These are phyloP conservation scores for Pseudopipra pipra DNA, from an alignment of 2,113 vertebrate species.

Conservation along the genomic window DNA sequence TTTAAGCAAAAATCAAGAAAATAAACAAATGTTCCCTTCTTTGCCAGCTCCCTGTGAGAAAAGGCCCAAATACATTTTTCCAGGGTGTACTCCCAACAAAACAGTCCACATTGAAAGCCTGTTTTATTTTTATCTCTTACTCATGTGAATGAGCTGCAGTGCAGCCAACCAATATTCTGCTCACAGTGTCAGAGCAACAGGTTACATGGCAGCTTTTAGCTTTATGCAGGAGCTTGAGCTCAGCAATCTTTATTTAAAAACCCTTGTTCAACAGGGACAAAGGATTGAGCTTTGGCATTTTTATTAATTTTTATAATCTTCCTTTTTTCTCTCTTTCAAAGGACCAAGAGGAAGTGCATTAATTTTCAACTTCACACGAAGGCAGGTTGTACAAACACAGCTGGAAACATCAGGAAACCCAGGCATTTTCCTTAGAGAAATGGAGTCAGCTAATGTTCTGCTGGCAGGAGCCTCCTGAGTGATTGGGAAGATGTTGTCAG, in stretches of 20 bases:
- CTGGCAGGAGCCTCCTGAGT: neutral
- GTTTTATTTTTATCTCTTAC: neutral
- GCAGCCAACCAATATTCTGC: neutral
- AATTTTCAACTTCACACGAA: conserved; percentile 29
- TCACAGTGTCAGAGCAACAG: neutral
- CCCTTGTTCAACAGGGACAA: neutral
- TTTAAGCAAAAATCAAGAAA: neutral
- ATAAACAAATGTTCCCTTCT: neutral
- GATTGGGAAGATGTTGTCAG: neutral
- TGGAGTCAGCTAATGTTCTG: neutral
- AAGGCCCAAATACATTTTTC: neutral
- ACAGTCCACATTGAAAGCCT: neutral
- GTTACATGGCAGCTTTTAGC: neutral
- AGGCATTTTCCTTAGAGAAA: conserved; percentile 20
- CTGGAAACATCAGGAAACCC: conserved; percentile 55
- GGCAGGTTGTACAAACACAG: conserved; percentile 48
- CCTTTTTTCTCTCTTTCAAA: neutral
- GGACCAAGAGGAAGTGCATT: conserved; percentile 30
- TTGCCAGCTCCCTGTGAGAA: neutral
- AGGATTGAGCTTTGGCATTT: neutral
- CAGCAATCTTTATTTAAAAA: conserved; percentile 5
- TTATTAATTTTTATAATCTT: conserved; percentile 6
- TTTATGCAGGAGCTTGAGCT: neutral
- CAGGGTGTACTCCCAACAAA: neutral
- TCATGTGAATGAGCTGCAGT: neutral